Percentiles rank a stretch among this genome's conserved stretches.
Evolutionary conservation across 1,140 invertebrate species (phyloP).

Genomic region (Drosophila albomicans): DNA sequence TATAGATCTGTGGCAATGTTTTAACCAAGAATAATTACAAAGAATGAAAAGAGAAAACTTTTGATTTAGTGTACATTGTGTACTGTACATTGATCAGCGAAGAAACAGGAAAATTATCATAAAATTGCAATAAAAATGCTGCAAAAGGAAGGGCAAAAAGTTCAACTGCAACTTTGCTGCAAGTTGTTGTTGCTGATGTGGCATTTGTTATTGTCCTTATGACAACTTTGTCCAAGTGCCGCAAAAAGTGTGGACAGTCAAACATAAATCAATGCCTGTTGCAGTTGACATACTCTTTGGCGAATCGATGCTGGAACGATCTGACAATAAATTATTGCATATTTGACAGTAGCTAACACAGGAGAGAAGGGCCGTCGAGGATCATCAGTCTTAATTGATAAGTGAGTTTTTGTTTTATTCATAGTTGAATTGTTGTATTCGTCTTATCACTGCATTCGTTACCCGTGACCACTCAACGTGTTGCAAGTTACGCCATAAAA

Average conservation of each 20-base stretch:
- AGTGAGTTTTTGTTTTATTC: slow-evolving; percentile 40
- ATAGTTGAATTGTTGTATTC: neutral
- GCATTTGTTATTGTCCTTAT: slow-evolving; percentile 65
- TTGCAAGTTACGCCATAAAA: slow-evolving; percentile 74
- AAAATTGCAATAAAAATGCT: slow-evolving; percentile 75
- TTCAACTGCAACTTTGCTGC: slow-evolving; percentile 35
- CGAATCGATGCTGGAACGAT: slow-evolving; percentile 61
- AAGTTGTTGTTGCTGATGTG: slow-evolving; percentile 38
- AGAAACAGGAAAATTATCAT: slow-evolving; percentile 58
- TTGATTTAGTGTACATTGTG: slow-evolving; percentile 35
- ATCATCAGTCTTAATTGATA: slow-evolving; percentile 67
- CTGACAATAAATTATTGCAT: slow-evolving; percentile 76
- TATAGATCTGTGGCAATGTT: neutral
- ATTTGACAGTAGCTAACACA: slow-evolving; percentile 65
- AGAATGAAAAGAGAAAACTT: neutral
- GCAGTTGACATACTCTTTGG: slow-evolving; percentile 65
- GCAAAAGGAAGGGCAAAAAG: slow-evolving; percentile 55
- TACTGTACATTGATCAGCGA: neutral
- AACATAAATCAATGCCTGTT: slow-evolving; percentile 70
- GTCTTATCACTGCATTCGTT: slow-evolving; percentile 57
- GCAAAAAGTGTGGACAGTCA: slow-evolving; percentile 69
- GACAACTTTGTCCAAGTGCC: slow-evolving; percentile 71
- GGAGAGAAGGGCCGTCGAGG: slow-evolving; percentile 3
- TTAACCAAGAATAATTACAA: neutral
- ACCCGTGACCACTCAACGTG: slow-evolving; percentile 71